Base-by-base conservation (phyloP, 2,888 invertebrate species). In the Chydorus sphaericus region DNA sequence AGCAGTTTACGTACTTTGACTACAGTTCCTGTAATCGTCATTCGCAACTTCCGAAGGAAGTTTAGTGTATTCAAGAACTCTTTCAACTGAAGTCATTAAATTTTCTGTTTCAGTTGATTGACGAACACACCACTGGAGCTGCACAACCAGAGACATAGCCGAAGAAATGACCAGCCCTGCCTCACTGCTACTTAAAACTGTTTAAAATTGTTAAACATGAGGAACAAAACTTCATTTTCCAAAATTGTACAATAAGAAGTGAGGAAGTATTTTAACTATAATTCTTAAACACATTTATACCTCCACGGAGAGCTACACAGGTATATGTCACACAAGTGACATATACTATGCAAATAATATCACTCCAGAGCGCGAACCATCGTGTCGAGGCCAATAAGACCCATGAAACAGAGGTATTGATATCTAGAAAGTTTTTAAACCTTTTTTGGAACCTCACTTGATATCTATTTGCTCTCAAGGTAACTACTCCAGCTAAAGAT, bases 311-410 rank as follows among this genome's bases (percentile, higher is more conserved):
- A 0, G 87, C 68, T 56, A 94, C 79, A 70, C 91, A 89, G 65
- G 86, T 87, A 63, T 89, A 74, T 0, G 92, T 88, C 1, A 94
- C 91, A 48, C 86, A 68, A 0, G 81, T 79, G 58, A 96, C 86
- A 70, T 93, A 96, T 6, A 85, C 61, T 1, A 88, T 80, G 66
- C 93, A 93, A 53, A 91, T 79, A 61, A 88, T 74, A 68, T 97
- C 97, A 64, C 97, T 72, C 79, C 88, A 88, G 65, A 92, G 86
- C 1, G 92, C 94, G 66, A 97, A 92, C 62, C 96, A 93, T 59
- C 94, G 81, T 18, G 88, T 87, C 4, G 88, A 84, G 0, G 87
- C 80, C 55, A 97, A 80, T 69, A 92, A 92, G 64, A 90, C 74
- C 67, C 82, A 93, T 85, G 89, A 96, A 6, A 94, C 85, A 1